Evolutionary conservation across 1,140 invertebrate species (phyloP).

Genomic region (Thereuonema tuberculata): DNA sequence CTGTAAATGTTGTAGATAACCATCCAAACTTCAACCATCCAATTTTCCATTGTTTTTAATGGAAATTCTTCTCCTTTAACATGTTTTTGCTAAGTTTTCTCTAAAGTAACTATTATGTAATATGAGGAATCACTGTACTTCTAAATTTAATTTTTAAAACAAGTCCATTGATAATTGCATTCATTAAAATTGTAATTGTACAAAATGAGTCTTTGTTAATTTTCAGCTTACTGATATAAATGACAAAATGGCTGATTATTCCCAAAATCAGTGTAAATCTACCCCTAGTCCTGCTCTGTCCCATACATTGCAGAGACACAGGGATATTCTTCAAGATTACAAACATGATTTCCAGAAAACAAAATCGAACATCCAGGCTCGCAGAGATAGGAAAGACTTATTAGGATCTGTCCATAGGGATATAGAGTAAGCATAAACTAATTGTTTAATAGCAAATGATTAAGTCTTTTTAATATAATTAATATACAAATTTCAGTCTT

Average conservation of each 20-base stretch:
- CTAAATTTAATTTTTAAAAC: too few relatives aligned
- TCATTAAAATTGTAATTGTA: too few relatives aligned
- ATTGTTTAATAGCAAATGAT: background rate
- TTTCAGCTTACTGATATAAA: constrained; percentile 75
- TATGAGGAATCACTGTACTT: too few relatives aligned
- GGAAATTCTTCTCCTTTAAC: too few relatives aligned
- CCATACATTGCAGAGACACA: constrained; percentile 85
- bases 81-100: too few relatives aligned
- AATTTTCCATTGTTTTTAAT: too few relatives aligned
- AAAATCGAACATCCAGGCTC: constrained; percentile 64
- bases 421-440: constrained; percentile 39
- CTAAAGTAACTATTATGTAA: too few relatives aligned
- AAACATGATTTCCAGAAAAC: constrained; percentile 86
- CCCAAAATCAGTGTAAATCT: constrained; percentile 39
- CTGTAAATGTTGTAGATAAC: too few relatives aligned
- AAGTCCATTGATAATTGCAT: too few relatives aligned
- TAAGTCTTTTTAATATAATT: background rate
- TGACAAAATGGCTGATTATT: constrained; percentile 71
- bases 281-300: constrained; percentile 55
- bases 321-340: constrained; percentile 88
- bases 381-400: constrained; percentile 74
- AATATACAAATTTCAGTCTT: background rate
- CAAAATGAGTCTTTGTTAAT: too few relatives aligned
- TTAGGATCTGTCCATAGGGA: constrained; percentile 55
- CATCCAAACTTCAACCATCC: too few relatives aligned